These are phyloP conservation scores for Camponotus fellah DNA, from an alignment of 2,888 invertebrate species.

Conservation along the genomic window DNA sequence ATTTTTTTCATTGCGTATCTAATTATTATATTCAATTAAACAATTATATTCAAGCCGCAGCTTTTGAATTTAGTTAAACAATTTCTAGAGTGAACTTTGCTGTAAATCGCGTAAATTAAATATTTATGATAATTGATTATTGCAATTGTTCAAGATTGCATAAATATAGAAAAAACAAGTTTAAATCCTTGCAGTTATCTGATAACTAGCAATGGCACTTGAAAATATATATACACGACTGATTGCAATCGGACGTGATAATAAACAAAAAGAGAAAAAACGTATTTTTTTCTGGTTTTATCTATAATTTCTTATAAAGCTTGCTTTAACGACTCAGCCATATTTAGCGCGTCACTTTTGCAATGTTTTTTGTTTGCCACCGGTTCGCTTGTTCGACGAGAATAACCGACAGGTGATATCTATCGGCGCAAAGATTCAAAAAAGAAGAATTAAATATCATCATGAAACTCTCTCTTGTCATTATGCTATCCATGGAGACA, in stretches of 20 bases:
- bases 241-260: slow-evolving; percentile 43
- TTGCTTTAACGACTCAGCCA: slow-evolving; percentile 76
- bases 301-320: slow-evolving; percentile 80
- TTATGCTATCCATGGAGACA: slow-evolving; percentile 54
- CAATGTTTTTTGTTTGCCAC: slow-evolving; percentile 73
- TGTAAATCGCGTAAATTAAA: neutral
- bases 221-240: slow-evolving; percentile 67
- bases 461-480: slow-evolving; percentile 61
- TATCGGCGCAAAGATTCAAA: slow-evolving; percentile 63
- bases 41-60: too few relatives aligned
- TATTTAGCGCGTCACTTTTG: slow-evolving; percentile 80
- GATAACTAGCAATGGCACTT: slow-evolving; percentile 67
- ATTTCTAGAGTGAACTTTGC: neutral
- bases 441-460: slow-evolving; percentile 66
- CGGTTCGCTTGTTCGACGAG: slow-evolving; percentile 61
- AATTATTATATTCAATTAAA: too few relatives aligned
- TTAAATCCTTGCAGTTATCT: slow-evolving; percentile 33
- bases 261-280: slow-evolving; percentile 60
- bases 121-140: neutral
- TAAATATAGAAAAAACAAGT: neutral
- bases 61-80: neutral
- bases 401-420: slow-evolving; percentile 72
- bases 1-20: neutral
- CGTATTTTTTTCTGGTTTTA: slow-evolving; percentile 62
- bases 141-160: neutral